Conservation (phyloP, 2,113 vertebrate genomes). For the Aix galericulata region DNA sequence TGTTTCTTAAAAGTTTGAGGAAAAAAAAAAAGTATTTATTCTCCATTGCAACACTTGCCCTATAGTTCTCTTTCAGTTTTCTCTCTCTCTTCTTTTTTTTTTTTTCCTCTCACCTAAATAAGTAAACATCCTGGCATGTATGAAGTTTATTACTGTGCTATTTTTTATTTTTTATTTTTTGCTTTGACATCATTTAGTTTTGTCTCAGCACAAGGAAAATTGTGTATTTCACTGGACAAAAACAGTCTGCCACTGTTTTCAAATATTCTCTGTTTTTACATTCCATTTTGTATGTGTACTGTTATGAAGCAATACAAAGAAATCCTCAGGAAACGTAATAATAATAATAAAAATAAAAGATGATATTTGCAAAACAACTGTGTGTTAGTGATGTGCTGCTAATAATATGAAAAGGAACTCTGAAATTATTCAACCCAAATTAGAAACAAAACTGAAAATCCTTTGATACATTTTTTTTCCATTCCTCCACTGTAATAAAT, state of each 20-base stretch:
- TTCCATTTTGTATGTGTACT: neutral
- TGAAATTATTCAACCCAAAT: neutral
- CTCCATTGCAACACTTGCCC: neutral
- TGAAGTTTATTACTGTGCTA: neutral
- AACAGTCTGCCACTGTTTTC: neutral
- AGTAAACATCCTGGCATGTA: neutral
- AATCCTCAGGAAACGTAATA: neutral
- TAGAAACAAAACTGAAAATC: neutral
- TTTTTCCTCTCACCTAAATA: neutral
- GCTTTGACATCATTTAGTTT: neutral
- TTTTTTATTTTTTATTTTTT: neutral
- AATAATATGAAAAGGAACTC: neutral
- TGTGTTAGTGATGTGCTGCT: neutral
- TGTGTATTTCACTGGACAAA: neutral
- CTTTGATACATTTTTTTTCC: neutral
- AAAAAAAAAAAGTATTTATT: neutral
- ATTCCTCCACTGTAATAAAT: neutral
- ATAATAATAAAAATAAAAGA: no score
- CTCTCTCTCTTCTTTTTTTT: neutral
- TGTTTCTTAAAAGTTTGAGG: neutral
- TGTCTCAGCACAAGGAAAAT: neutral
- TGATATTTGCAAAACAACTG: neutral
- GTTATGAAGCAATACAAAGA: neutral
- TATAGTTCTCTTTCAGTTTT: neutral
- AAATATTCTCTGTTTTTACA: neutral